These are phyloP conservation scores for Drosophila suboccidentalis DNA, from an alignment of 2,888 invertebrate species.

Conservation along the genomic window DNA sequence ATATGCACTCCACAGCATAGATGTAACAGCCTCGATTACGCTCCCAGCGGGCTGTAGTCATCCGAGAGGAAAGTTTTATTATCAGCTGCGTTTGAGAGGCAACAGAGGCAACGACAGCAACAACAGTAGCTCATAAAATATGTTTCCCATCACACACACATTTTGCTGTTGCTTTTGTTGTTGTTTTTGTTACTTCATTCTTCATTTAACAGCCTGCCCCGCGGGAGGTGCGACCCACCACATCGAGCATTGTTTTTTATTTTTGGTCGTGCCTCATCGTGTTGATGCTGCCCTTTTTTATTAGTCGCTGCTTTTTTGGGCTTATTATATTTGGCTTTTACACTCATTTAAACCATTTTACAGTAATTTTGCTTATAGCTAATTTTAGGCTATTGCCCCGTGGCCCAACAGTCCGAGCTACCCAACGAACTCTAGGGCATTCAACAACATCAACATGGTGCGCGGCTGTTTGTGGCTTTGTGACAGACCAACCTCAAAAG, in stretches of 20 bases:
- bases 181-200: constrained; percentile 67
- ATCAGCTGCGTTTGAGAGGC: constrained; percentile 77
- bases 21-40: constrained; percentile 81
- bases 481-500: constrained; percentile 27
- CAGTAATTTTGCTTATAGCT: constrained; percentile 80
- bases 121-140: constrained; percentile 80
- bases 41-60: constrained; percentile 79
- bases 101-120: constrained; percentile 55
- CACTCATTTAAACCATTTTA: constrained; percentile 81
- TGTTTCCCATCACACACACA: constrained; percentile 73
- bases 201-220: constrained; percentile 76
- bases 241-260: constrained; percentile 39
- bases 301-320: constrained; percentile 65
- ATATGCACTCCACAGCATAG: constrained; percentile 45
- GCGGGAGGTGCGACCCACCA: constrained; percentile 56
- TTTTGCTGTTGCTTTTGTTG: constrained; percentile 1
- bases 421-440: constrained; percentile 1
- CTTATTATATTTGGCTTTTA: constrained; percentile 78
- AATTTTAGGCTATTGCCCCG: constrained; percentile 79
- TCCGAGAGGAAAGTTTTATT: constrained; percentile 80
- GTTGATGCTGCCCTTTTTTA: constrained; percentile 57
- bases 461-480: constrained; percentile 29
- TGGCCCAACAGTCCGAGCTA: constrained; percentile 26
- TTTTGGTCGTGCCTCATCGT: constrained; percentile 25
- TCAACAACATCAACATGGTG: constrained; percentile 9